These are phyloP conservation scores for Grallaria varia DNA, from an alignment of 2,113 vertebrate species.

Conservation along the genomic window DNA sequence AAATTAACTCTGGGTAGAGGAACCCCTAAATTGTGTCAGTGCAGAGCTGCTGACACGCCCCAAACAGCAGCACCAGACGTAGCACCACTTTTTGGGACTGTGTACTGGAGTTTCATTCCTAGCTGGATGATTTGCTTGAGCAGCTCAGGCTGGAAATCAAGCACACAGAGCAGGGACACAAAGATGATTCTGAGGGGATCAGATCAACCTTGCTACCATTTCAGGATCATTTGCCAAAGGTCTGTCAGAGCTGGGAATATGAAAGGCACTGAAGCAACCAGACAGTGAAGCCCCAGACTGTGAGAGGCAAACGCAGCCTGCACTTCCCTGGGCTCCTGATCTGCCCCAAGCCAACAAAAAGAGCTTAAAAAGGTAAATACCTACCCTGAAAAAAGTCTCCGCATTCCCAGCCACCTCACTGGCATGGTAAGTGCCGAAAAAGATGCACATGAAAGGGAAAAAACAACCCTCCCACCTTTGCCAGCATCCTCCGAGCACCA, in stretches of 20 bases:
- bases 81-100: rapidly evolving
- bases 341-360: background rate
- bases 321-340: rapidly evolving
- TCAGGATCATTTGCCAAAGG: background rate
- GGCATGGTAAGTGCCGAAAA: rapidly evolving
- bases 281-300: background rate
- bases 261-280: rapidly evolving
- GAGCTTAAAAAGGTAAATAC: background rate
- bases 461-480: background rate
- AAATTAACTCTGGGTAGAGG: slow-evolving; percentile 27
- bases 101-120: background rate
- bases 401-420: background rate
- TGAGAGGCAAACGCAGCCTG: background rate
- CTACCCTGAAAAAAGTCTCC: background rate
- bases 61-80: background rate
- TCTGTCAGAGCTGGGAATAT: background rate
- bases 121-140: rapidly evolving
- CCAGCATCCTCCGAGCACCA: background rate
- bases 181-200: background rate
- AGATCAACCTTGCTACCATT: background rate
- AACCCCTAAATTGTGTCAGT: background rate
- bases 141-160: background rate
- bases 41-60: background rate
- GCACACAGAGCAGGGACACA: background rate
- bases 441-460: background rate